These are phyloP conservation scores for Zhuqinia jingwanae DNA, from an alignment of 2,888 invertebrate species.

Conservation along the genomic window DNA sequence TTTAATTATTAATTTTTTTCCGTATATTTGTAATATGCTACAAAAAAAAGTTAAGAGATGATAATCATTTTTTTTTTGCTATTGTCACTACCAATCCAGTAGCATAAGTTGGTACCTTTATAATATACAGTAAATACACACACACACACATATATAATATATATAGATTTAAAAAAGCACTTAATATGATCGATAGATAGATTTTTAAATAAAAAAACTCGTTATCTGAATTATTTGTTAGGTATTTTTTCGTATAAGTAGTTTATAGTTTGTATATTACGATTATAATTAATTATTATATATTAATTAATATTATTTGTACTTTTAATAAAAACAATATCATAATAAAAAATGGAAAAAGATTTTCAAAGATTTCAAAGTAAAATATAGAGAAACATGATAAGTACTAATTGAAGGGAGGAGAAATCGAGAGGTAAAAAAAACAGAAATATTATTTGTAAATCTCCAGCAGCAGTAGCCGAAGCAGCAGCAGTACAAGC, in stretches of 20 bases:
- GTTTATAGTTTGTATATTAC: background rate
- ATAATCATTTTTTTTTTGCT: slow-evolving; percentile 9
- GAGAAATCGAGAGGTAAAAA: slow-evolving; percentile 34
- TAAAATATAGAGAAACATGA: background rate
- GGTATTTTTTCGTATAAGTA: background rate
- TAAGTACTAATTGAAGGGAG: background rate
- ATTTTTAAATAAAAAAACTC: too few relatives aligned
- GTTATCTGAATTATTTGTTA: background rate
- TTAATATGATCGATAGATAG: too few relatives aligned
- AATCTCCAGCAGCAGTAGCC: background rate
- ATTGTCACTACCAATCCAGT: slow-evolving; percentile 65
- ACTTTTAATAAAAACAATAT: background rate
- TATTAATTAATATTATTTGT: too few relatives aligned
- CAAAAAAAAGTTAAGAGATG: background rate
- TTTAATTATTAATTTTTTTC: background rate
- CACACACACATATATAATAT: slow-evolving; percentile 12
- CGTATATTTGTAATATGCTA: background rate
- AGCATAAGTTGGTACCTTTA: slow-evolving; percentile 57
- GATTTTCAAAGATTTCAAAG: slow-evolving; percentile 7
- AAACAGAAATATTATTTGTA: too few relatives aligned
- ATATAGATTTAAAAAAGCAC: too few relatives aligned
- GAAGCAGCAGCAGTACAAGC: too few relatives aligned
- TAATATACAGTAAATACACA: too few relatives aligned
- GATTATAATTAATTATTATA: too few relatives aligned
- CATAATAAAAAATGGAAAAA: slow-evolving; percentile 15